These are phyloP conservation scores for Pangasius mekongensis DNA, from an alignment of 2,797 vertebrate genomes.

Conservation along the genomic window DNA sequence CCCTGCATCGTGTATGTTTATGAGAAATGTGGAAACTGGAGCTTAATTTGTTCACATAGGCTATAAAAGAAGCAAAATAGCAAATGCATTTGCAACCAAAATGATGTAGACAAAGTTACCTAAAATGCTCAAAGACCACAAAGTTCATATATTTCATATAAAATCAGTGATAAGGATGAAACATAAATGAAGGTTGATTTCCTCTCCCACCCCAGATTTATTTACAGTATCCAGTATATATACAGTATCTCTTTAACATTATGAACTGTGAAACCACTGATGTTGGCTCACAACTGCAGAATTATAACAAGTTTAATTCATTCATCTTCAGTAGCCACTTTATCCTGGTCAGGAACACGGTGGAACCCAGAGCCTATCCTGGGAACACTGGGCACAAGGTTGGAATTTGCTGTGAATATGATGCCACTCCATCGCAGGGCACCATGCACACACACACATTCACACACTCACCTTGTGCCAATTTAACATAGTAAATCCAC, in stretches of 20 bases:
- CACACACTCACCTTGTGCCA: not conserved
- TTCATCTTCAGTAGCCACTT: not conserved
- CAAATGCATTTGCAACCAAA: not conserved
- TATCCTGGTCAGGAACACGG: not conserved
- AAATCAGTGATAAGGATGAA: not conserved
- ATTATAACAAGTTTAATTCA: not conserved
- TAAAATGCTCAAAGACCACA: not conserved
- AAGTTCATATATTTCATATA: slow-evolving; percentile 3
- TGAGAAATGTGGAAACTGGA: slow-evolving; percentile 1
- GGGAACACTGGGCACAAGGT: not conserved
- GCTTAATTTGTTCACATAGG: slow-evolving; percentile 5
- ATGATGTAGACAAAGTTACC: not conserved
- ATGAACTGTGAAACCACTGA: not conserved
- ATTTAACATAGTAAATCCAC: not conserved
- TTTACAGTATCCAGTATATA: not conserved
- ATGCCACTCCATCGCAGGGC: not conserved
- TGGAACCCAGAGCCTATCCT: not conserved
- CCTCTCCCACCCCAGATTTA: not conserved
- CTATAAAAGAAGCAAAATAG: not conserved
- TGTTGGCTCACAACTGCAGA: not conserved
- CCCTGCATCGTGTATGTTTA: slow-evolving; percentile 16
- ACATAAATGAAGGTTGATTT: not conserved
- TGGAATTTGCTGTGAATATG: not conserved
- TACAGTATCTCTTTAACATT: not conserved
- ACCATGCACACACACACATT: not conserved